These are phyloP conservation scores for Passerina amoena DNA, from an alignment of 2,113 vertebrate species.

Conservation along the genomic window DNA sequence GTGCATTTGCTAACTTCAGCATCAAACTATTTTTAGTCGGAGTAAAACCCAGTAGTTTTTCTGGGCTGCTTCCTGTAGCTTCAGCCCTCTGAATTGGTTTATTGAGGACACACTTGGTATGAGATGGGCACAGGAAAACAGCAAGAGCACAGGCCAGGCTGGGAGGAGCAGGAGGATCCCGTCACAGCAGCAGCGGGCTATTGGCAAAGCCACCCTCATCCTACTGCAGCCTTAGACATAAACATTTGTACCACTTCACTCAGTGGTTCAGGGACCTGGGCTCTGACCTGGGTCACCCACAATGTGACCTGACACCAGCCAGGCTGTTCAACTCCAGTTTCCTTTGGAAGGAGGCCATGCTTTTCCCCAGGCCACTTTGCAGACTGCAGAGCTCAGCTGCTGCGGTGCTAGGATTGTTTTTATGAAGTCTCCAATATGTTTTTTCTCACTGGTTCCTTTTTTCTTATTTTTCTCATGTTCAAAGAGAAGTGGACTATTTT, in stretches of 20 bases:
- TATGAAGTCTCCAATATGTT: not conserved
- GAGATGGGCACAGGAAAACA: not conserved
- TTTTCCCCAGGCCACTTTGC: not conserved
- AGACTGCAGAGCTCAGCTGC: constrained; percentile 59
- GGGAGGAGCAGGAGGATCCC: not conserved
- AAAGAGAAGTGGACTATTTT: constrained; percentile 30
- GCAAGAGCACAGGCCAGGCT: not conserved
- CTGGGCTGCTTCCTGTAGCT: not conserved
- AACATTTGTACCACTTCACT: not conserved
- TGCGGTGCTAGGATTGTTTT: not conserved
- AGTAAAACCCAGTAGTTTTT: not conserved
- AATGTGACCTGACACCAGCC: not conserved
- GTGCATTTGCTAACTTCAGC: not conserved
- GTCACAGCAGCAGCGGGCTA: not conserved
- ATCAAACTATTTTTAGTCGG: not conserved
- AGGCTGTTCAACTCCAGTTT: not conserved
- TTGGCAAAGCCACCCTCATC: not conserved
- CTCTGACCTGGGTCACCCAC: constrained; percentile 29
- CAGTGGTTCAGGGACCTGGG: not conserved
- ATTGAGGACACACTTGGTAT: not conserved
- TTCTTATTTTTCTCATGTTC: constrained; percentile 13
- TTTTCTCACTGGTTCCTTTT: not conserved
- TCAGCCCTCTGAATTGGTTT: not conserved
- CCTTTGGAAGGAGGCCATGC: constrained; percentile 33
- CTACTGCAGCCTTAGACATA: not conserved